These are phyloP conservation scores for Iphiclides podalirius DNA, from an alignment of 2,888 invertebrate species.

Conservation along the genomic window DNA sequence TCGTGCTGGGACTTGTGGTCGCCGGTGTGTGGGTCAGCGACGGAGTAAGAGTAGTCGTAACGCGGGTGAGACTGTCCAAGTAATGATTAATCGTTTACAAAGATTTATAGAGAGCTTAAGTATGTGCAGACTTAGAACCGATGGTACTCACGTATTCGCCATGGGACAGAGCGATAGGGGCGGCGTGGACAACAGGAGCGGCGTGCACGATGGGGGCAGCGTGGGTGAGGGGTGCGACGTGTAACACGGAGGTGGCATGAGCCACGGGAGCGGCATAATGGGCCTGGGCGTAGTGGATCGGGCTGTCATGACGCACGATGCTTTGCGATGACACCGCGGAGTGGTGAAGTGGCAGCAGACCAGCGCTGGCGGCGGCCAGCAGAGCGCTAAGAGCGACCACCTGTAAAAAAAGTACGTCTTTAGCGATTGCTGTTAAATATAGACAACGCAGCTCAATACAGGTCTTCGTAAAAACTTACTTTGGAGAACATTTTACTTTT, in stretches of 20 bases:
- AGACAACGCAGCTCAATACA: too few species aligned
- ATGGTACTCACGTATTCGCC: constrained; percentile 59
- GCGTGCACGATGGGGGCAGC: constrained; percentile 55
- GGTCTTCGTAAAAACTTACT: too few species aligned
- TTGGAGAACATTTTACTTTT: constrained; percentile 77
- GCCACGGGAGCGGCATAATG: constrained; percentile 45
- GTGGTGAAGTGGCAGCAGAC: constrained; percentile 70
- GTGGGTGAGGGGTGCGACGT: constrained; percentile 55
- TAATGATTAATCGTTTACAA: not conserved
- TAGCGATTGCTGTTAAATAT: too few species aligned
- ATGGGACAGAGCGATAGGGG: constrained; percentile 46
- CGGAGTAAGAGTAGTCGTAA: constrained; percentile 82
- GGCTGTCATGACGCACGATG: constrained; percentile 69
- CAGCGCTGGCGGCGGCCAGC: constrained; percentile 77
- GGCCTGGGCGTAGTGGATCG: constrained; percentile 56
- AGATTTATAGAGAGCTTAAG: not conserved
- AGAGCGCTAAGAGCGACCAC: constrained; percentile 69
- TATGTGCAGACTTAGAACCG: not conserved
- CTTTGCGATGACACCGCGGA: constrained; percentile 73
- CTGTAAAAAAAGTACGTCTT: constrained; percentile 39
- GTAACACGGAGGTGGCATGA: constrained; percentile 50
- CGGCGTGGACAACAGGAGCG: constrained; percentile 46
- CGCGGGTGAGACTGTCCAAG: constrained; percentile 77
- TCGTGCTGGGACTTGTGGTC: constrained; percentile 82
- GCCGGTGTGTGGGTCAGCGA: constrained; percentile 81